Evolutionary conservation across 2,797 vertebrate species (phyloP).

Genomic region (Sebastes taczanowskii): DNA sequence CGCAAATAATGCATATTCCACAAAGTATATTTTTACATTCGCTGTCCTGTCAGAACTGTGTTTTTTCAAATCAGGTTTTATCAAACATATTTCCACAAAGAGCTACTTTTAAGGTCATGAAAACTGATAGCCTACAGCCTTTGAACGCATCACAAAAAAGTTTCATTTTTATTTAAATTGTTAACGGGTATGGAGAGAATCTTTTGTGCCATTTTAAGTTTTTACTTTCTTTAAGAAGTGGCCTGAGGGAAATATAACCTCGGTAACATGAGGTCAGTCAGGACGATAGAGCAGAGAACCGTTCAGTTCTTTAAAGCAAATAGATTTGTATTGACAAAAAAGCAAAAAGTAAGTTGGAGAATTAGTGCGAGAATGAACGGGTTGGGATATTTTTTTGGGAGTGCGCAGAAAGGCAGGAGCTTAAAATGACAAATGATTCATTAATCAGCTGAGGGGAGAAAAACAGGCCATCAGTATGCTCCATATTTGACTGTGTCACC

Average conservation of each 20-base stretch:
- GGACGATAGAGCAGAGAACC: not conserved
- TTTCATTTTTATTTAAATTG: not conserved
- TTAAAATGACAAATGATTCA: slow-evolving; percentile 33
- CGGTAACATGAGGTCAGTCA: not conserved
- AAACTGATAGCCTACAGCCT: not conserved
- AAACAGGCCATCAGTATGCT: slow-evolving; percentile 26
- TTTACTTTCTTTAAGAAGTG: not conserved
- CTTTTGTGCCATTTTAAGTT: not conserved
- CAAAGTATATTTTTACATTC: slow-evolving; percentile 72
- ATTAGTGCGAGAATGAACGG: not conserved
- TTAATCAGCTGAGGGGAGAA: slow-evolving; percentile 13
- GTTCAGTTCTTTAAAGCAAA: not conserved
- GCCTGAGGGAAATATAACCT: not conserved
- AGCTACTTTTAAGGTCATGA: not conserved
- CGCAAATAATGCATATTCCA: slow-evolving; percentile 40
- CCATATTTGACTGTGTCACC: slow-evolving; percentile 47
- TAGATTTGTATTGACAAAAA: not conserved
- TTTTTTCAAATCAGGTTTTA: slow-evolving; percentile 10
- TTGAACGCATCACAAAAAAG: not conserved
- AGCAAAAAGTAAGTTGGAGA: not conserved
- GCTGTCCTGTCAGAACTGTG: slow-evolving; percentile 27
- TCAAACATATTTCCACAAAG: slow-evolving; percentile 13
- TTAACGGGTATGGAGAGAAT: not conserved
- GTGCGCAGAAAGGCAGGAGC: slow-evolving; percentile 2
- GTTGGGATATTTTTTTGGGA: not conserved